Percentiles rank a stretch among this genome's conserved stretches.
These are phyloP conservation scores for Diarsia mendica DNA, from an alignment of 2,888 invertebrate species.

Conservation along the genomic window DNA sequence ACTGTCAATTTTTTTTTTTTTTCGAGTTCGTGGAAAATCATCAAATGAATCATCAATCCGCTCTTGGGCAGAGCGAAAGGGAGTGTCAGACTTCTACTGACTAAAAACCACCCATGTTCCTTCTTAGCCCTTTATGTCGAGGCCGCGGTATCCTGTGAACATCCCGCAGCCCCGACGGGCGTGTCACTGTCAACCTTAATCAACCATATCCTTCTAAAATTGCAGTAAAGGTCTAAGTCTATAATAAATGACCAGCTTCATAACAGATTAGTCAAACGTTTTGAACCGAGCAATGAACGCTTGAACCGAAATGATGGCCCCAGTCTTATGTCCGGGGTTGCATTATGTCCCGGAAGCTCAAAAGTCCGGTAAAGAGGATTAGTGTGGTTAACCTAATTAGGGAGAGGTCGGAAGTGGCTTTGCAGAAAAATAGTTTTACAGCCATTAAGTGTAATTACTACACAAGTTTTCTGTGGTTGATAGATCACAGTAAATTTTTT, in stretches of 20 bases:
- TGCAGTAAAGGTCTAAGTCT: neutral
- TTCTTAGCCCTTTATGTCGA: too few relatives aligned
- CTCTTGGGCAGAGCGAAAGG: too few relatives aligned
- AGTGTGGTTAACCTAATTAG: conserved; percentile 44
- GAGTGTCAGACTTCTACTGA: too few relatives aligned
- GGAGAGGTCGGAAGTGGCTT: neutral
- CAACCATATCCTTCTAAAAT: neutral
- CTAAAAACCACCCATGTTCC: too few relatives aligned
- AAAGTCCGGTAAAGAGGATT: conserved; percentile 34
- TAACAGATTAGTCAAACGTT: neutral
- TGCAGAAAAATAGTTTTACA: conserved; percentile 26
- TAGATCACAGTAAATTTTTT: neutral
- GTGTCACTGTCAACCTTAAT: neutral
- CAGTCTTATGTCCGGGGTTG: conserved; percentile 16
- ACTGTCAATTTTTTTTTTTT: too few relatives aligned
- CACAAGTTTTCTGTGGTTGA: neutral
- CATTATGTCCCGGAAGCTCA: conserved; percentile 16
- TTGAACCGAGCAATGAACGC: neutral
- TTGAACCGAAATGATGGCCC: conserved; percentile 17
- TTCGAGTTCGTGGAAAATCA: too few relatives aligned
- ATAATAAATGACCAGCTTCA: conserved; percentile 8
- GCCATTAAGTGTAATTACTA: neutral
- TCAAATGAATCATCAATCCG: too few relatives aligned
- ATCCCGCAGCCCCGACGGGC: too few relatives aligned
- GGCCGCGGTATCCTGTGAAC: too few relatives aligned